Evolutionary conservation across 2,797 vertebrate species (phyloP).

Genomic region (Anolis apletophallus): DNA sequence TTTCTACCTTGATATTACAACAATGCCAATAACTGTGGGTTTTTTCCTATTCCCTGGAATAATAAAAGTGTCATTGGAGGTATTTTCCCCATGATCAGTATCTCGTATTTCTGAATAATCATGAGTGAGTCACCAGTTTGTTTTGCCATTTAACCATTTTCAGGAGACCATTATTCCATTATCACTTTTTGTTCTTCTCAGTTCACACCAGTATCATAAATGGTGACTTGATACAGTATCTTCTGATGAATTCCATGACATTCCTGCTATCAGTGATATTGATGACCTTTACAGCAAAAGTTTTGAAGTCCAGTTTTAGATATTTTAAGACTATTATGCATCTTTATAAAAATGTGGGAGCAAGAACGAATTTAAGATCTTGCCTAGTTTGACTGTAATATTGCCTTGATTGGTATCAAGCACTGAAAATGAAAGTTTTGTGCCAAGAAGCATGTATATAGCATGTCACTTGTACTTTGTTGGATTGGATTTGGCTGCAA

Average conservation of each 20-base stretch:
- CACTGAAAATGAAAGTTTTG: not conserved
- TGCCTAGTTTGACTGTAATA: not conserved
- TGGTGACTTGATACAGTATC: constrained; percentile 1
- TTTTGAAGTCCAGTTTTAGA: not conserved
- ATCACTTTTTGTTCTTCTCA: constrained; percentile 1
- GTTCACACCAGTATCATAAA: not conserved
- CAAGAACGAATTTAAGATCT: not conserved
- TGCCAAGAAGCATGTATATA: too few relatives aligned
- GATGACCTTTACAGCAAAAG: not conserved
- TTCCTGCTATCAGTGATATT: constrained; percentile 12
- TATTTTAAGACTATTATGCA: not conserved
- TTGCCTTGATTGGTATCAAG: not conserved
- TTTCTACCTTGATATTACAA: constrained; percentile 17
- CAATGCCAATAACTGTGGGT: constrained; percentile 19
- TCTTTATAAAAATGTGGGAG: not conserved
- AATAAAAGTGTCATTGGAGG: constrained; percentile 23
- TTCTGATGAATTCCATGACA: constrained; percentile 7
- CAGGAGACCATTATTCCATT: constrained; percentile 10
- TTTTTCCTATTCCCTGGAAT: constrained; percentile 4
- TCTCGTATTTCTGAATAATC: constrained; percentile 22
- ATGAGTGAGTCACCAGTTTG: constrained; percentile 1
- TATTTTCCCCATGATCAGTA: constrained; percentile 3
- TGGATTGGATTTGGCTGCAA: not conserved
- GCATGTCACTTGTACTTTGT: not conserved
- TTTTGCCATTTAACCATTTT: not conserved